phyloP scores from a whole-genome alignment of 2,888 invertebrate species.

The Willowsia nigromaculata region DNA sequence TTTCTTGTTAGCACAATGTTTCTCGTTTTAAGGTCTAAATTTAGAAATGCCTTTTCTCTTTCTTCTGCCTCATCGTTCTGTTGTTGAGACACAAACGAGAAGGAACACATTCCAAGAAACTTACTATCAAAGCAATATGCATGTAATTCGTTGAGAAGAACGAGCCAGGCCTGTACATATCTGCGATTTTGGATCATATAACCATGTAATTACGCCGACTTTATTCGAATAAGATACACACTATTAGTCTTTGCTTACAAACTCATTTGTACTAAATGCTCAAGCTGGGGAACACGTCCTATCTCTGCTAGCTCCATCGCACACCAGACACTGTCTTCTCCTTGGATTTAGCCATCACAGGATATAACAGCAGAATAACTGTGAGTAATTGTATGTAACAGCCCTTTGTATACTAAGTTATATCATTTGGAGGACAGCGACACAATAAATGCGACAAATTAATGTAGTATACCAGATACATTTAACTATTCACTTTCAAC shows the following conservation, averaged over 20 bases:
- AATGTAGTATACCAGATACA: constrained; percentile 1
- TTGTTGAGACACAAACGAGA: neutral
- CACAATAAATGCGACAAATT: constrained; percentile 37
- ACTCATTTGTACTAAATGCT: constrained; percentile 54
- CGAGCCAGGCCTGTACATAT: constrained; percentile 1
- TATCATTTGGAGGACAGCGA: neutral
- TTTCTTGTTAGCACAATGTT: constrained; percentile 58
- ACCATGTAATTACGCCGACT: constrained; percentile 49
- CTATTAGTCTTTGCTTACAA: constrained; percentile 65
- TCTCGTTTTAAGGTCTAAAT: constrained; percentile 44
- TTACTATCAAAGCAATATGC: neutral
- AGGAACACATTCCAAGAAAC: constrained; percentile 16
- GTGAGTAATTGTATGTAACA: neutral
- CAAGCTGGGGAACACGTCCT: neutral
- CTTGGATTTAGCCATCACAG: neutral
- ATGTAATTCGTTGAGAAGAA: constrained; percentile 34
- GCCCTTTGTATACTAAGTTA: neutral
- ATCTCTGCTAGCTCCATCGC: neutral
- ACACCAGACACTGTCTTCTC: neutral
- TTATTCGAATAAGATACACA: constrained; percentile 60
- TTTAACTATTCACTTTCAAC: neutral
- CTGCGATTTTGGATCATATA: constrained; percentile 27
- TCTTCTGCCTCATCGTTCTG: neutral
- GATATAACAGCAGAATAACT: neutral
- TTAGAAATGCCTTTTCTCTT: constrained; percentile 26